A percentile compares a stretch with the other conserved stretches of the same genome.
Conservation (phyloP, 2,797 vertebrate species). For the Poeciliopsis gracilis region DNA sequence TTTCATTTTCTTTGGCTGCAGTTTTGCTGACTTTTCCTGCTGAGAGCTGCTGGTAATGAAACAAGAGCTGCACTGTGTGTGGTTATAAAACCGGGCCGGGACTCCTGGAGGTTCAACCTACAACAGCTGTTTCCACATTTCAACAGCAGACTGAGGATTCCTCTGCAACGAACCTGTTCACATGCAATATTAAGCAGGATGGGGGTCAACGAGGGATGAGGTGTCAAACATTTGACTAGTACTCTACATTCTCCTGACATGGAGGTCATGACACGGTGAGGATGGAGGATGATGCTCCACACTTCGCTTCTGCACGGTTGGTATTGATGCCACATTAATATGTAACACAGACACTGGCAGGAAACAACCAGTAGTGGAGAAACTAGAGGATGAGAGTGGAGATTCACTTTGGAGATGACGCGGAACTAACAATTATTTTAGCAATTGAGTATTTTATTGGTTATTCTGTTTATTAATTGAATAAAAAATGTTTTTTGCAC, state of each 20-base stretch:
- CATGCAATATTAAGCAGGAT: conserved; percentile 1
- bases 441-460: too few species aligned
- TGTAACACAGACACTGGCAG: not conserved
- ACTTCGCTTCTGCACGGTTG: not conserved
- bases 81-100: not conserved
- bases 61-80: not conserved
- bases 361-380: not conserved
- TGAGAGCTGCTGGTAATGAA: not conserved
- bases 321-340: conserved; percentile 7
- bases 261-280: not conserved
- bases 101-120: conserved; percentile 4
- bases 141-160: not conserved
- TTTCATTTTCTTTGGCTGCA: not conserved
- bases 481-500: too few species aligned
- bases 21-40: conserved; percentile 6
- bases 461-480: too few species aligned
- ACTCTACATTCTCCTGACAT: conserved; percentile 5
- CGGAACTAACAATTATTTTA: too few species aligned
- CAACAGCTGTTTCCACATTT: conserved; percentile 1
- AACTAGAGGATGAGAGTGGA: not conserved
- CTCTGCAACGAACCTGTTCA: not conserved
- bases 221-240: conserved; percentile 4
- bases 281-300: not conserved
- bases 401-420: not conserved
- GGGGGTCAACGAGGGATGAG: not conserved